Percentiles rank a stretch among this genome's conserved stretches.
These are phyloP conservation scores for Paratrypauchen microcephalus DNA, from an alignment of 2,797 vertebrate genomes.

Conservation along the genomic window DNA sequence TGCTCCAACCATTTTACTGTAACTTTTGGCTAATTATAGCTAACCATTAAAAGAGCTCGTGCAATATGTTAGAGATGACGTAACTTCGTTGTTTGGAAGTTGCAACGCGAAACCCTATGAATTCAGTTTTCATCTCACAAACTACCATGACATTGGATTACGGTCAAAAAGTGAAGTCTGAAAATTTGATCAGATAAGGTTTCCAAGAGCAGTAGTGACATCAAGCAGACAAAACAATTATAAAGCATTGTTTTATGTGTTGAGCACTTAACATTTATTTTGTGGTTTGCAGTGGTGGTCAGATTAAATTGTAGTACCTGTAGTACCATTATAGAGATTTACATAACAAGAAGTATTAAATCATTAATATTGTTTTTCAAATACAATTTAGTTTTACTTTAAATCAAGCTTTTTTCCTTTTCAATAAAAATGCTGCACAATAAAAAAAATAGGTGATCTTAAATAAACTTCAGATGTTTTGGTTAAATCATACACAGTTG, in stretches of 20 bases:
- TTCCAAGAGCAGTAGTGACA: slow-evolving; percentile 48
- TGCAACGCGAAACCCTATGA: not conserved
- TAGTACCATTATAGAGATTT: no score
- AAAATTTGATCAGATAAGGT: slow-evolving; percentile 46
- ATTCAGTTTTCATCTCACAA: not conserved
- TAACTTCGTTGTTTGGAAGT: slow-evolving; percentile 17
- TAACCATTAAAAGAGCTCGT: slow-evolving; percentile 4
- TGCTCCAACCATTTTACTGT: not conserved
- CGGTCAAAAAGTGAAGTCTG: slow-evolving; percentile 14
- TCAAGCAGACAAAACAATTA: slow-evolving; percentile 38
- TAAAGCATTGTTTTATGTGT: not conserved
- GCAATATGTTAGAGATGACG: slow-evolving; percentile 15
- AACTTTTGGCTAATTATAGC: not conserved
- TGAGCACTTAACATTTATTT: no score
- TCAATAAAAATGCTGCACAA: no score
- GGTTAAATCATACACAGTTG: not conserved
- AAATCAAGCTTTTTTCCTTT: not conserved
- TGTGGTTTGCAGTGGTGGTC: no score
- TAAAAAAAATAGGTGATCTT: no score
- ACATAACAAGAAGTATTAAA: not conserved
- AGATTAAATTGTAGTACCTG: not conserved
- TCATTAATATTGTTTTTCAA: not conserved
- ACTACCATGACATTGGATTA: slow-evolving; percentile 1
- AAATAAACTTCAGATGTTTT: no score
- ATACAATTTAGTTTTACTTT: not conserved